phyloP scores from a whole-genome alignment of 2,797 vertebrate genomes.

The Gallinago solitaria region DNA sequence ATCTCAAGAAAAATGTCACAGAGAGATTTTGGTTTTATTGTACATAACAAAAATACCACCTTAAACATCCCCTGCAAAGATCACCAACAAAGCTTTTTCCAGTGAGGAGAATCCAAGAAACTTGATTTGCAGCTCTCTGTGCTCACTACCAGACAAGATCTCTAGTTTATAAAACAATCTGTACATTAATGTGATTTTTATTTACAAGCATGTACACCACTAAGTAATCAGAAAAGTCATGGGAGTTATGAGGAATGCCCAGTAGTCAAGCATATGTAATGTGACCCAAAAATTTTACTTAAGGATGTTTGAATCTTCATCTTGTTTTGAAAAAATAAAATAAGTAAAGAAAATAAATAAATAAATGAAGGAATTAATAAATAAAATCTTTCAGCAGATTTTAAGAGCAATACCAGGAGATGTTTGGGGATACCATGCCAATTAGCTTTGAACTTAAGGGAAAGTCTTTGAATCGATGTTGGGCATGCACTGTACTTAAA shows the following conservation, averaged over 20 bases:
- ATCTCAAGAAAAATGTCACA: not conserved
- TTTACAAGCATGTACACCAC: not conserved
- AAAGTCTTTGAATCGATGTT: not conserved
- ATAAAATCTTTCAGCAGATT: not conserved
- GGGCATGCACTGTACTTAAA: not conserved
- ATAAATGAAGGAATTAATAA: not conserved
- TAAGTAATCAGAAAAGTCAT: not conserved
- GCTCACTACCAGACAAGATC: not conserved
- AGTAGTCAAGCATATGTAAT: not conserved
- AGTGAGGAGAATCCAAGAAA: not conserved
- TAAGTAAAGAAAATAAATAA: not conserved
- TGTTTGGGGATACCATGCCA: not conserved
- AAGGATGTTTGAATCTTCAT: not conserved
- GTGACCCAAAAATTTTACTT: not conserved
- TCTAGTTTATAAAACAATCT: not conserved
- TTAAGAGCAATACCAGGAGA: not conserved
- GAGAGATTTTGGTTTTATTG: rapidly evolving
- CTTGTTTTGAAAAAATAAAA: not conserved
- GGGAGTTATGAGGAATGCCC: not conserved
- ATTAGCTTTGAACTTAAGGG: not conserved
- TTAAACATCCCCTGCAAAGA: not conserved
- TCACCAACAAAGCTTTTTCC: not conserved
- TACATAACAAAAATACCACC: rapidly evolving
- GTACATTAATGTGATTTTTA: not conserved
- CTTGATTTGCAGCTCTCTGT: not conserved